A percentile compares a stretch with the other conserved stretches of the same genome.
phyloP scores from a whole-genome alignment of 92 coral and sea anemone genomes.

The Palythoa caribaeorum region DNA sequence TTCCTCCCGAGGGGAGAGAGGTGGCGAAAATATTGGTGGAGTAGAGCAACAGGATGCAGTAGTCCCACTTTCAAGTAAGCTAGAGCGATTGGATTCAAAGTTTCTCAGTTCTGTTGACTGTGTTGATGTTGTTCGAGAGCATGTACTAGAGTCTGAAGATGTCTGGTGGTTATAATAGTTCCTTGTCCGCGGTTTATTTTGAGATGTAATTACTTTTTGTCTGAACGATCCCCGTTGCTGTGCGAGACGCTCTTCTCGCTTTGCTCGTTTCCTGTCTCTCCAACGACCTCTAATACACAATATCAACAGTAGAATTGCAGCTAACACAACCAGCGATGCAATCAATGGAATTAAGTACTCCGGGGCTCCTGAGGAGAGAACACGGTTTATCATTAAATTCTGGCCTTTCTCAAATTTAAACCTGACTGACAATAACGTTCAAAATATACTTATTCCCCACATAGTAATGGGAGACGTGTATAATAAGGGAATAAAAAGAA shows the following conservation, averaged over 20 bases:
- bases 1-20: slow-evolving; percentile 96
- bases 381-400: neutral
- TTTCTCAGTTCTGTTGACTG: slow-evolving; percentile 92
- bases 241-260: slow-evolving; percentile 76
- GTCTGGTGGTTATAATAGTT: slow-evolving; percentile 83
- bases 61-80: slow-evolving; percentile 76
- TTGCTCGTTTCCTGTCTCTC: slow-evolving; percentile 78
- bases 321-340: slow-evolving; percentile 94
- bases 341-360: slow-evolving; percentile 92
- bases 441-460: no score
- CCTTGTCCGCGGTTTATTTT: slow-evolving; percentile 70
- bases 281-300: slow-evolving; percentile 91
- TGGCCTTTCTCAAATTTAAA: neutral
- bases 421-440: neutral
- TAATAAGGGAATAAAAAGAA: no score
- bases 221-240: slow-evolving; percentile 74
- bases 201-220: slow-evolving; percentile 78
- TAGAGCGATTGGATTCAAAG: slow-evolving; percentile 91
- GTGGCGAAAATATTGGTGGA: slow-evolving; percentile 91
- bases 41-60: slow-evolving; percentile 78
- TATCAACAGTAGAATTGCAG: slow-evolving; percentile 83
- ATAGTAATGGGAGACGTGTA: no score
- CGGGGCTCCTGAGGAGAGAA: slow-evolving; percentile 71
- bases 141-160: slow-evolving; percentile 78
- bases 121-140: slow-evolving; percentile 81